Evolutionary conservation across 2,113 vertebrate species (phyloP).

Genomic region (Syrrhaptes paradoxus): DNA sequence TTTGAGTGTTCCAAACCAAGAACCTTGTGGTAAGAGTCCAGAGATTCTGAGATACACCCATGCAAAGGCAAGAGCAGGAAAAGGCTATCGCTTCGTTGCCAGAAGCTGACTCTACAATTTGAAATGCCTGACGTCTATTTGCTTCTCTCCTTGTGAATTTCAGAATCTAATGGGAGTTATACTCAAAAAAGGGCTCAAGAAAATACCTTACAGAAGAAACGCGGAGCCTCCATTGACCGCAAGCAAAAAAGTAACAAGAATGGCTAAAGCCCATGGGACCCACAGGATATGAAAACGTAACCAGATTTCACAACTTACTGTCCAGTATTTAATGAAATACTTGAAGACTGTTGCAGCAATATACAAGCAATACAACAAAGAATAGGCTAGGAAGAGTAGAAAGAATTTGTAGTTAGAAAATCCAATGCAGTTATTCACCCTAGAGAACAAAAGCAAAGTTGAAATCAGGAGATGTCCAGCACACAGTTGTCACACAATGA

Average conservation of each 20-base stretch:
- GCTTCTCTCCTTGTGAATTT: background rate
- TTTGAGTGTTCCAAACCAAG: background rate
- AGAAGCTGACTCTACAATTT: background rate
- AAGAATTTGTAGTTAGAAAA: slow-evolving; percentile 99
- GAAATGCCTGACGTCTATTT: background rate
- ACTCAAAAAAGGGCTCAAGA: background rate
- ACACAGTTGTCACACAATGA: background rate
- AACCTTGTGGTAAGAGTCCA: background rate
- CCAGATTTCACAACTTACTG: slow-evolving; percentile 81
- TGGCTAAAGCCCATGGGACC: background rate
- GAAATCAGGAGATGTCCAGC: slow-evolving; percentile 17
- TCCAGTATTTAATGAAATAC: slow-evolving; percentile 98
- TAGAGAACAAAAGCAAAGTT: slow-evolving; percentile 72
- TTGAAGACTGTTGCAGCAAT: slow-evolving; percentile 92
- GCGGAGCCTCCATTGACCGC: background rate
- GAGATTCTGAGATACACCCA: background rate
- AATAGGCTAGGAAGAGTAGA: slow-evolving; percentile 94
- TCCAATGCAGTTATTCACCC: slow-evolving; percentile 99
- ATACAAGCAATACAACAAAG: slow-evolving; percentile 93
- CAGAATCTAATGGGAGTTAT: background rate
- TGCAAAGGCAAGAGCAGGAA: background rate
- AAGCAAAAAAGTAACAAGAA: background rate
- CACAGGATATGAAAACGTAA: background rate
- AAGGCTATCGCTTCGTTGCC: background rate
- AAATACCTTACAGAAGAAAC: background rate